phyloP scores from a whole-genome alignment of 1,140 invertebrate species.

The Grapholita molesta region DNA sequence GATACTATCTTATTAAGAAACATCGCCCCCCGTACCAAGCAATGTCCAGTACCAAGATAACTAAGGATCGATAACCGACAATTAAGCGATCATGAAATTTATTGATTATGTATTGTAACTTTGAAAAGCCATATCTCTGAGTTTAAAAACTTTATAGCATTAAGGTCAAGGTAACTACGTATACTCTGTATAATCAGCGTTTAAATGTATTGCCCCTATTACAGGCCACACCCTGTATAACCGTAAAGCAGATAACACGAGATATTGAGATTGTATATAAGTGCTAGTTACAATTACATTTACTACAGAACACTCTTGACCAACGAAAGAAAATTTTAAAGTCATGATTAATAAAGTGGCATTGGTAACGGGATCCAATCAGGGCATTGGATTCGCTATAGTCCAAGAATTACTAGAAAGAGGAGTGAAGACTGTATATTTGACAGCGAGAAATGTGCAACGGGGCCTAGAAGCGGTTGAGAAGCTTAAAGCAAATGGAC shows the following conservation, averaged over 20 bases:
- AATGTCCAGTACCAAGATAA: too few species aligned
- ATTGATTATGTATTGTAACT: too few species aligned
- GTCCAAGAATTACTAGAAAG: conserved; percentile 80
- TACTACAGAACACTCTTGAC: background rate
- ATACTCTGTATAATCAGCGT: too few species aligned
- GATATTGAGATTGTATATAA: background rate
- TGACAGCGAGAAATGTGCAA: conserved; percentile 80
- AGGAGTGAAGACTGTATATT: conserved; percentile 79
- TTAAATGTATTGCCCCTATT: too few species aligned
- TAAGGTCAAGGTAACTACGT: too few species aligned
- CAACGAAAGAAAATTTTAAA: background rate
- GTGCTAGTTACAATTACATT: background rate
- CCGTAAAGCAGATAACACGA: background rate
- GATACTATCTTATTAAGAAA: too few species aligned
- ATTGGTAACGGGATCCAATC: conserved; percentile 84
- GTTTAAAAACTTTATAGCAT: too few species aligned
- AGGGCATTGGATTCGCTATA: conserved; percentile 86
- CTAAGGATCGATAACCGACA: too few species aligned
- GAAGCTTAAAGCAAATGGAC: conserved; percentile 63
- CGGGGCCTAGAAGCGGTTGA: conserved; percentile 78
- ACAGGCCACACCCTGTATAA: too few species aligned
- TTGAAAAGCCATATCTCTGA: too few species aligned
- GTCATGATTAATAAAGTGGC: conserved; percentile 58
- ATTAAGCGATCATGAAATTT: too few species aligned
- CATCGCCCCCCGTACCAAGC: too few species aligned